These are phyloP conservation scores for Cephalopachus bancanus DNA, from an alignment of 2,797 vertebrate genomes.

Conservation along the genomic window DNA sequence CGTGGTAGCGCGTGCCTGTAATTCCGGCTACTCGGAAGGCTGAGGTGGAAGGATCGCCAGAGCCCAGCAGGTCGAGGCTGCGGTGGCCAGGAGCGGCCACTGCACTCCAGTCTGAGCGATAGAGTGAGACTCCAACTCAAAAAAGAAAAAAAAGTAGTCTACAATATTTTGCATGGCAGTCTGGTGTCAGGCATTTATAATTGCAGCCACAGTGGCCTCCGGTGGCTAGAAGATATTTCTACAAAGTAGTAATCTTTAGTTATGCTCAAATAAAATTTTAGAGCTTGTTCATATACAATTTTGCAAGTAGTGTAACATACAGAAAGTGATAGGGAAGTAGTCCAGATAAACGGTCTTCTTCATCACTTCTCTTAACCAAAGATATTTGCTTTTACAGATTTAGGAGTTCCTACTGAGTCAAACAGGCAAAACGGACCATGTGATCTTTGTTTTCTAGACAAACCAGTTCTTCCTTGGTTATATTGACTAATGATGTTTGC, in stretches of 20 bases:
- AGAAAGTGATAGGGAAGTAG: background rate
- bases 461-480: background rate
- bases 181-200: background rate
- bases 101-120: too few species aligned
- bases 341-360: background rate
- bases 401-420: background rate
- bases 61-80: too few species aligned
- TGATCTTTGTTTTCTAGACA: fast-evolving
- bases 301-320: background rate
- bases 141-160: background rate
- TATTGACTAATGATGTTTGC: too few species aligned
- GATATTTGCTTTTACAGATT: background rate
- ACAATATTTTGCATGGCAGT: background rate
- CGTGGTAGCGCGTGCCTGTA: too few species aligned
- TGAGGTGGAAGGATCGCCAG: too few species aligned
- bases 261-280: background rate
- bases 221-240: conserved; percentile 59
- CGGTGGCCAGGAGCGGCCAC: too few species aligned
- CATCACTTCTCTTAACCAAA: background rate
- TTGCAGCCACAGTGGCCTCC: conserved; percentile 74
- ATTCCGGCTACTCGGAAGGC: too few species aligned
- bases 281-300: background rate
- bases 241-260: background rate
- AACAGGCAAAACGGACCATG: fast-evolving
- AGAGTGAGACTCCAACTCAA: too few species aligned